Conservation (phyloP, 2,888 invertebrate species). For the Hirtodrosophila confusa region DNA sequence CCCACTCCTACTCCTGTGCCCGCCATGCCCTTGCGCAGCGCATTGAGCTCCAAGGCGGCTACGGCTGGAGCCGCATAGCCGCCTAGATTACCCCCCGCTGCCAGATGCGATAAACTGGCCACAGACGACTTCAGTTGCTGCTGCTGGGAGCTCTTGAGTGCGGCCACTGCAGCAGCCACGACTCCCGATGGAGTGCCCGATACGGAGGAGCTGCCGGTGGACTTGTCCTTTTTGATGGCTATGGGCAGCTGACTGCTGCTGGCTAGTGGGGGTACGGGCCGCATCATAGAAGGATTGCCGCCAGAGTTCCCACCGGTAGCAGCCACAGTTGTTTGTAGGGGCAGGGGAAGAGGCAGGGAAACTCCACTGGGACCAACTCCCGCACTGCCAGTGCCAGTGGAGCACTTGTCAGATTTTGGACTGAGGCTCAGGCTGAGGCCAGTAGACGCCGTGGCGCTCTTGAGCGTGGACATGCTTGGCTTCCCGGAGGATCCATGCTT, state of each 20-base stretch:
- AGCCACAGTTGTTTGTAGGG: slow-evolving; percentile 10
- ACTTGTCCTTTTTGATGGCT: slow-evolving; percentile 43
- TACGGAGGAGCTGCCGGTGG: slow-evolving; percentile 18
- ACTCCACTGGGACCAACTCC: slow-evolving; percentile 18
- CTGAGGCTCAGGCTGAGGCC: slow-evolving; percentile 75
- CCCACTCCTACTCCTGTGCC: slow-evolving; percentile 47
- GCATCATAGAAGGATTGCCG: slow-evolving; percentile 50
- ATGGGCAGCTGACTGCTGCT: slow-evolving; percentile 65
- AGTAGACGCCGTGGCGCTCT: slow-evolving; percentile 87
- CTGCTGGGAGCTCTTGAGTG: slow-evolving; percentile 61
- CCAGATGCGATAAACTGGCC: slow-evolving; percentile 66
- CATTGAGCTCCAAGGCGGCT: slow-evolving; percentile 63
- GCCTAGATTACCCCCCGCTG: slow-evolving; percentile 61
- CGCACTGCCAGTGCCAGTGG: slow-evolving; percentile 25
- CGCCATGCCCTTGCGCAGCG: slow-evolving; percentile 79
- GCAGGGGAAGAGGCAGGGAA: slow-evolving; percentile 7
- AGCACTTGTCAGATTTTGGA: slow-evolving; percentile 77
- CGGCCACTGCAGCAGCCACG: slow-evolving; percentile 65
- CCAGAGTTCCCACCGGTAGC: slow-evolving; percentile 1
- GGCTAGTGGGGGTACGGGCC: slow-evolving; percentile 85
- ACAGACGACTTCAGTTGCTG: slow-evolving; percentile 72
- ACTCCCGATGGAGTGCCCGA: slow-evolving; percentile 20
- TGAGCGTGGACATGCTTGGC: slow-evolving; percentile 94
- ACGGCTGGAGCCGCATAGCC: slow-evolving; percentile 45
- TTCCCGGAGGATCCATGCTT: slow-evolving; percentile 92